Percentiles rank a stretch among this genome's conserved stretches.
These are phyloP conservation scores for Bombylius major DNA, from an alignment of 2,888 invertebrate species.

Conservation along the genomic window DNA sequence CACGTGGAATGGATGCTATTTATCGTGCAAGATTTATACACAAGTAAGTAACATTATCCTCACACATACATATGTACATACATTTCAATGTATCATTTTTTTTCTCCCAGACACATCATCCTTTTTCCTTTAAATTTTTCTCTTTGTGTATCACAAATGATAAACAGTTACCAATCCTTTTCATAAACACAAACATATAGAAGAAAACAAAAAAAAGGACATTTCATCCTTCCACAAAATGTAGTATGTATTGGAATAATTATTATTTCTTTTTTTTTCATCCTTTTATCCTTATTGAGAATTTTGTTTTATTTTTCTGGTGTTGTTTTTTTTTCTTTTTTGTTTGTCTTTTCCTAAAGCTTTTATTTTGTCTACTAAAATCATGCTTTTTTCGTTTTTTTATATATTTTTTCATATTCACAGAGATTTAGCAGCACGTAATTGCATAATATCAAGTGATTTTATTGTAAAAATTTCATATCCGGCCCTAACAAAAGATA, in stretches of 20 bases:
- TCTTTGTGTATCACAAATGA: too few species aligned
- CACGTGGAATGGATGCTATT: constrained; percentile 68
- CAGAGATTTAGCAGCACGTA: constrained; percentile 80
- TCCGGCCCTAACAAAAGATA: constrained; percentile 67
- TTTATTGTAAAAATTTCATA: constrained; percentile 69
- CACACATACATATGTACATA: neutral
- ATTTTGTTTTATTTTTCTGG: too few species aligned
- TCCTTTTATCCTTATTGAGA: neutral
- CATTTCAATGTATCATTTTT: neutral
- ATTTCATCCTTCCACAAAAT: too few species aligned
- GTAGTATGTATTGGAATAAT: too few species aligned
- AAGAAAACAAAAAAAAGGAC: too few species aligned
- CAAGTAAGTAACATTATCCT: constrained; percentile 42
- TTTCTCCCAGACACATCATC: neutral
- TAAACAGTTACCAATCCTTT: too few species aligned
- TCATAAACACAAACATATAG: too few species aligned
- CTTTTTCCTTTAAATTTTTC: too few species aligned
- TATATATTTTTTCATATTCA: constrained; percentile 34
- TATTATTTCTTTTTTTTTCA: neutral
- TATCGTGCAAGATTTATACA: constrained; percentile 69
- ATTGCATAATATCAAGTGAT: constrained; percentile 75
- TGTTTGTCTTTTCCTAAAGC: too few species aligned
- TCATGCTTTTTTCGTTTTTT: neutral
- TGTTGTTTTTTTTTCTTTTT: too few species aligned
- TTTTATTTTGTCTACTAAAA: neutral